Percentiles rank a stretch among this genome's conserved stretches.
These are phyloP conservation scores for Istiophorus platypterus DNA, from an alignment of 2,113 vertebrate genomes.

Conservation along the genomic window DNA sequence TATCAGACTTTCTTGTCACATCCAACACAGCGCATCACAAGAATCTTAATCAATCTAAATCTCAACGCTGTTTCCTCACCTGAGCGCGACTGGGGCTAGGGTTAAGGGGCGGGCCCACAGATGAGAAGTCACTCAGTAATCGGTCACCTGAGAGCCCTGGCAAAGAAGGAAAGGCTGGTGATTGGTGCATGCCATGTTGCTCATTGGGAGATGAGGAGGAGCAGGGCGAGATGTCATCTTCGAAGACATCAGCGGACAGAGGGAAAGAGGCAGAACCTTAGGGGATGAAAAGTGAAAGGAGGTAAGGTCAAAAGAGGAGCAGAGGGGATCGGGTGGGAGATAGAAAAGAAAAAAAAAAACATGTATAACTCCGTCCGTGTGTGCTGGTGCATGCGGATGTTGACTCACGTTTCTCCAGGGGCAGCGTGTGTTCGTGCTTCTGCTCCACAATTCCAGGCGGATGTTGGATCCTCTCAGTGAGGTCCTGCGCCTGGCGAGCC, in stretches of 20 bases:
- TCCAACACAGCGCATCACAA: neutral
- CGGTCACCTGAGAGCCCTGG: conserved; percentile 79
- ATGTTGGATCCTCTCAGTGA: conserved; percentile 81
- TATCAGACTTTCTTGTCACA: conserved; percentile 11
- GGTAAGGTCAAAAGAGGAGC: conserved; percentile 47
- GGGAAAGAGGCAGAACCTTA: conserved; percentile 78
- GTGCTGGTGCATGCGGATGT: conserved; percentile 26
- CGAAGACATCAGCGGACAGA: conserved; percentile 83
- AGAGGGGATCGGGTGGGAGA: conserved; percentile 1
- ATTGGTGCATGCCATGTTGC: conserved; percentile 77
- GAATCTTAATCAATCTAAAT: neutral
- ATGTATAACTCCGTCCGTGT: conserved; percentile 18
- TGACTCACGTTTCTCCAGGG: conserved; percentile 71
- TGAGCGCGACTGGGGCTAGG: conserved; percentile 76
- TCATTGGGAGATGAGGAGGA: conserved; percentile 81
- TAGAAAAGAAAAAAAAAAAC: neutral
- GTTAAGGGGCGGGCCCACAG: conserved; percentile 66
- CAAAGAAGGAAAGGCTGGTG: conserved; percentile 74
- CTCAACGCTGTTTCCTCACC: conserved; percentile 66
- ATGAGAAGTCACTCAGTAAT: conserved; percentile 81
- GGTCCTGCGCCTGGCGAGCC: conserved; percentile 81
- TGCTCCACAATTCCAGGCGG: conserved; percentile 79
- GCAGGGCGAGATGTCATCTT: conserved; percentile 86
- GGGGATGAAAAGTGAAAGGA: conserved; percentile 48
- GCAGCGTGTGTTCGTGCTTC: conserved; percentile 76